phyloP scores from a whole-genome alignment of 2,888 invertebrate species.

The Leptinotarsa peninsularis region DNA sequence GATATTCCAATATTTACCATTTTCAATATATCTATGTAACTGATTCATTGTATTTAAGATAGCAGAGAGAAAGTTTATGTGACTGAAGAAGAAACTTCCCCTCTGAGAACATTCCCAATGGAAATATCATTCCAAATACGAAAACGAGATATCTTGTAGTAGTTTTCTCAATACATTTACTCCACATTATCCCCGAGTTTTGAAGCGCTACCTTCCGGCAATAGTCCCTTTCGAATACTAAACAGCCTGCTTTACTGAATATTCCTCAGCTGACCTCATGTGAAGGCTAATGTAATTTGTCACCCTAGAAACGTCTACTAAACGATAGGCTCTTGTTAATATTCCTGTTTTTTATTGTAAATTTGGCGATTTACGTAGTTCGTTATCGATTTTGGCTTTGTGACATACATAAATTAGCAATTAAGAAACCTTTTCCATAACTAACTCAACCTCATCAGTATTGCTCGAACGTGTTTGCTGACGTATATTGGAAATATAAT shows the following conservation, averaged over 20 bases:
- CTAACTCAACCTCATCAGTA: conserved; percentile 15
- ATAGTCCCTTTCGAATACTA: no score
- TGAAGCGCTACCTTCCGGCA: no score
- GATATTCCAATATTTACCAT: no score
- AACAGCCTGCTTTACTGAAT: background rate
- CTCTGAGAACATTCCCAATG: no score
- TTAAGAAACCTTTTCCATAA: conserved; percentile 14
- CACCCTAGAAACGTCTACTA: background rate
- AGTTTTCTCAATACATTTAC: no score
- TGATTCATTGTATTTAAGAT: no score
- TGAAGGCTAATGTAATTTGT: background rate
- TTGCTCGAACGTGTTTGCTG: background rate
- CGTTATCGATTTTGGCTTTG: conserved; percentile 1
- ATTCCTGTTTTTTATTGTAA: conserved; percentile 3
- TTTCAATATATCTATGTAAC: no score
- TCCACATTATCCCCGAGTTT: no score
- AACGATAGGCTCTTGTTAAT: background rate
- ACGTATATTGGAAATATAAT: conserved; percentile 10
- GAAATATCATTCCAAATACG: no score
- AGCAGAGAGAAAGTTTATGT: no score
- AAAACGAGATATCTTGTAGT: no score
- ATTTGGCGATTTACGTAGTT: conserved; percentile 7
- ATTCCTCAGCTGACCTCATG: conserved; percentile 1
- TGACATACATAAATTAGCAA: conserved; percentile 16
- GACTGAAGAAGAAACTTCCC: no score